These are phyloP conservation scores for Drosophila subquinaria DNA, from an alignment of 2,888 invertebrate genomes.

Conservation along the genomic window DNA sequence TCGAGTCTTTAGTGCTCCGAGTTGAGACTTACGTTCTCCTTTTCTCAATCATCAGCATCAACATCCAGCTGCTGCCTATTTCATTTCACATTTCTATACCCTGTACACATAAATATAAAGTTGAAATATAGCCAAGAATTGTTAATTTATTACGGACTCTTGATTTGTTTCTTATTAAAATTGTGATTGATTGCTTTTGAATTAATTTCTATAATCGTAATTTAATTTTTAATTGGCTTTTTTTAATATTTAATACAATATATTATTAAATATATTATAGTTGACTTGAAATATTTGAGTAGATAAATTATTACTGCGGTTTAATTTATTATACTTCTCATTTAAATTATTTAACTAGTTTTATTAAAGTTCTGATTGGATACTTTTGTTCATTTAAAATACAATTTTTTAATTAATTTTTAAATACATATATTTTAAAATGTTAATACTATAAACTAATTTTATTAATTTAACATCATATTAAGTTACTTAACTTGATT, in stretches of 20 bases:
- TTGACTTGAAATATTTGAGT: background rate
- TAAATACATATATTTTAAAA: no score
- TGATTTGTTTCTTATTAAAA: background rate
- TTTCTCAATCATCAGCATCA: background rate
- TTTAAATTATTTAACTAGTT: background rate
- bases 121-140: background rate
- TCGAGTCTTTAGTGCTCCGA: constrained; percentile 4
- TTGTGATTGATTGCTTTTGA: no score
- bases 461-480: no score
- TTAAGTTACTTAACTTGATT: no score
- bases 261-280: no score
- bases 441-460: no score
- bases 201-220: no score
- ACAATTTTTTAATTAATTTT: no score
- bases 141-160: background rate
- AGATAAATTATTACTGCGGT: background rate
- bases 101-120: constrained; percentile 22
- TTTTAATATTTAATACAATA: no score
- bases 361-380: no score
- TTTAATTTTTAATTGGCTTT: no score
- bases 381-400: background rate
- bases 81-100: constrained; percentile 63
- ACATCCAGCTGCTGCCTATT: constrained; percentile 64
- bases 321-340: background rate
- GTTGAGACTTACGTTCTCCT: background rate